These are phyloP conservation scores for Darevskia mixta DNA, from an alignment of 2,797 vertebrate genomes.

Conservation along the genomic window DNA sequence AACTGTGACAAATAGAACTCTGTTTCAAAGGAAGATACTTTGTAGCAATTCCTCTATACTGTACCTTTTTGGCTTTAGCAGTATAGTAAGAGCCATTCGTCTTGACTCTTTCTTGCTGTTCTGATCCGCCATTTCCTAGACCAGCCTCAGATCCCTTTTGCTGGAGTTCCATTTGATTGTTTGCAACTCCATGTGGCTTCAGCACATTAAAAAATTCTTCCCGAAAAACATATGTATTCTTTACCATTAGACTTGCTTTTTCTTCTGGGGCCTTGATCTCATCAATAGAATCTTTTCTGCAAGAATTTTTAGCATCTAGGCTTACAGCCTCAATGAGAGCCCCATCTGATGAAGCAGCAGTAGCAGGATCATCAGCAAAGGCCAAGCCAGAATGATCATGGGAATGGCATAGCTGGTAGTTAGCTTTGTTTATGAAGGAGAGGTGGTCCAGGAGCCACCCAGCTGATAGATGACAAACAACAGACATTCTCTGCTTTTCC, in stretches of 20 bases:
- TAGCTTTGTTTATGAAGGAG: constrained; percentile 81
- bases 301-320: not conserved
- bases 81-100: not conserved
- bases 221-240: constrained; percentile 78
- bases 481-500: constrained; percentile 78
- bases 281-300: not conserved
- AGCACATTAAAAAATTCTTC: constrained; percentile 80
- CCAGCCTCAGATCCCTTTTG: constrained; percentile 41
- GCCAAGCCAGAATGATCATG: not conserved
- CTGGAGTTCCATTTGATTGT: constrained; percentile 38
- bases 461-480: constrained; percentile 65
- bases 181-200: constrained; percentile 75
- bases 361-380: not conserved
- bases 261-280: not conserved
- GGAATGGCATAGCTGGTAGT: constrained; percentile 72
- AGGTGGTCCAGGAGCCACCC: constrained; percentile 90
- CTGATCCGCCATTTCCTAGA: not conserved
- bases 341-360: constrained; percentile 1
- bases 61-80: constrained; percentile 73
- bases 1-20: not conserved
- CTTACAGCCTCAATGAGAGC: not conserved
- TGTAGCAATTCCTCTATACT: constrained; percentile 11
- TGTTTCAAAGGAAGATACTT: not conserved
- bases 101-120: constrained; percentile 26
- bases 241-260: constrained; percentile 23